Evolutionary conservation across 2,797 vertebrate genomes (phyloP), one percentile per base, ranked within the genome.

Genomic region (Micromesistius poutassou): DNA sequence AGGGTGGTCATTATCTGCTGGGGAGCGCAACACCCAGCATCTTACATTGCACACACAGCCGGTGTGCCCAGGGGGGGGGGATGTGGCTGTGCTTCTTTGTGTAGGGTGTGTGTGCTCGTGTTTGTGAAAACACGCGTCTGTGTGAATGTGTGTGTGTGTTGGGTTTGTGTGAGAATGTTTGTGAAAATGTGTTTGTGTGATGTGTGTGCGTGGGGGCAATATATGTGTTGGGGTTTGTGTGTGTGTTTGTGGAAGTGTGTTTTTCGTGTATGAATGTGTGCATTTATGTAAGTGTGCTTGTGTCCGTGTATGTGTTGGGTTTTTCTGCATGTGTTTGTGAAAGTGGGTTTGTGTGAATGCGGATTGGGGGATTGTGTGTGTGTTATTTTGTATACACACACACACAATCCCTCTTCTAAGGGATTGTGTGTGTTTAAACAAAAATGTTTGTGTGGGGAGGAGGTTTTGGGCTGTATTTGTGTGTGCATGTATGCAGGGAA

Each of bases 191-290:
- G 50, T 62, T 12, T 55, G 46, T 55, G 46, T 22, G 46, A 16
- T 46, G 42, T 55, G 46, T 55, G 46, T 55, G n/a, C n/a, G 46
- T 19, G 14, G 16, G 14, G 46, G 40, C 14, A 8, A 9, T 14
- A 12, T 16, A 16, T 42, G 12, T 42, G 14, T 42, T 13, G 13
- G 8, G 40, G n/a, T n/a, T n/a, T 84, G 82, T 55, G 80, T 62
- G 79, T 55, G 73, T 75, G 77, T 36, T 36, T 36, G 36, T 36
- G 5, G 8, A 36, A 36, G 36, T 38, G 36, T 8, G 77, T 33
- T 78, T 66, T 71, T 75, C 12, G 75, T 76, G 46, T 5, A 6
- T 50, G 46, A 5, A 16, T 50, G 46, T 19, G 46, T 22, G 46
- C 14, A 14, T 50, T 5, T 50, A 14, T 50, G 46, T 22, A 14